Percentiles rank a stretch among this genome's conserved stretches.
Evolutionary conservation across 92 coral and sea anemone genomes (phyloP).

Genomic region (Porites evermanni): DNA sequence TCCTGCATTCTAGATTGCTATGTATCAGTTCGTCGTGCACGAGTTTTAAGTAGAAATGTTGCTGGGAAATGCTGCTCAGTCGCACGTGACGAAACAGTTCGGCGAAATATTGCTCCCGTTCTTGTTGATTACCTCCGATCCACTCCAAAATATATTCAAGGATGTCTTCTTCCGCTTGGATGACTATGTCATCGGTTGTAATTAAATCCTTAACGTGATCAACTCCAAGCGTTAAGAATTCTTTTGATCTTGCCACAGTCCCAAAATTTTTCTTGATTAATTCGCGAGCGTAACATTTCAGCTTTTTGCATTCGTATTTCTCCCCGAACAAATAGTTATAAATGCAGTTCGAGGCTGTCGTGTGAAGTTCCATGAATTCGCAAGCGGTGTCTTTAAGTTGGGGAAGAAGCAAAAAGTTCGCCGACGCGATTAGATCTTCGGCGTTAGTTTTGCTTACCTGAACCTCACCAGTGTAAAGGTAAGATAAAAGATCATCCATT

Average conservation of each 20-base stretch:
- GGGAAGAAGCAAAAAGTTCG: constrained; percentile 82
- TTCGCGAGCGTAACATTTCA: constrained; percentile 76
- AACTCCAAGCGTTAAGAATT: constrained; percentile 63
- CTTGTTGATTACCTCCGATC: constrained; percentile 70
- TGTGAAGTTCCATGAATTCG: constrained; percentile 73
- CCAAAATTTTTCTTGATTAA: constrained; percentile 83
- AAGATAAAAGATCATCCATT: constrained; percentile 62
- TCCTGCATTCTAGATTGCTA: constrained; percentile 65
- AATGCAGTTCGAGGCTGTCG: constrained; percentile 78
- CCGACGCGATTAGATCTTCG: constrained; percentile 83
- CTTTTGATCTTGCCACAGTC: constrained; percentile 79
- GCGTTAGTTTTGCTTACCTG: constrained; percentile 76
- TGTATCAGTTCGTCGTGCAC: constrained; percentile 68
- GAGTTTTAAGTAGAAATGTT: constrained; percentile 72
- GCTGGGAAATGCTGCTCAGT: constrained; percentile 70
- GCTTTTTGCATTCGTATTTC: constrained; percentile 82
- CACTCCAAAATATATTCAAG: constrained; percentile 84
- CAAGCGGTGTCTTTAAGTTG: constrained; percentile 82
- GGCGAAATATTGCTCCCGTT: constrained; percentile 69
- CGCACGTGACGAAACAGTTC: constrained; percentile 85
- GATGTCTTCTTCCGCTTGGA: constrained; percentile 84
- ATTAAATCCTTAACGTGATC: constrained; percentile 78
- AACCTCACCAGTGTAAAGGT: constrained; percentile 85
- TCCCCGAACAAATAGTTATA: constrained; percentile 79
- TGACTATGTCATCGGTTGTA: constrained; percentile 79